A percentile compares a stretch with the other conserved stretches of the same genome.
Conservation (phyloP, 2,888 invertebrate species). For the Macropis europaea region DNA sequence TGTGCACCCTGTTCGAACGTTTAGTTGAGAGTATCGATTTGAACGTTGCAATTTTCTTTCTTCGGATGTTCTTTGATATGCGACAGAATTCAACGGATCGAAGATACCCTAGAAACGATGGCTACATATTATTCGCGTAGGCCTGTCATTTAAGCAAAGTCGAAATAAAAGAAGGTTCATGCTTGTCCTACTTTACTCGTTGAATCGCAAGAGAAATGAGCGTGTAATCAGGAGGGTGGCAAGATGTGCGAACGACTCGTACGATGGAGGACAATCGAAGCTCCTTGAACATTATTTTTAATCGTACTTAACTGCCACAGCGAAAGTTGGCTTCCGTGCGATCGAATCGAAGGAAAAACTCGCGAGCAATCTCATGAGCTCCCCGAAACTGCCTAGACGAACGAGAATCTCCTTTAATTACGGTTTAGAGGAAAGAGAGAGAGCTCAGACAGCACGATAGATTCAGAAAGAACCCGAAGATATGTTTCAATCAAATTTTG, state of each 20-base stretch:
- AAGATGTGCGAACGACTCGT: conserved; percentile 4
- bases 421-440: too few species aligned
- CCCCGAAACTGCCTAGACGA: not conserved
- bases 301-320: not conserved
- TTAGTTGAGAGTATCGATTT: too few species aligned
- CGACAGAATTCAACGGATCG: not conserved
- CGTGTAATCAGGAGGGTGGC: not conserved
- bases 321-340: not conserved
- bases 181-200: not conserved
- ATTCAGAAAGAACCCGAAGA: too few species aligned
- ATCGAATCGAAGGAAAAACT: conserved; percentile 1
- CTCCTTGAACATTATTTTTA: conserved; percentile 15
- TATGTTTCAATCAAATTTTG: too few species aligned
- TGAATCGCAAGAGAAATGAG: not conserved
- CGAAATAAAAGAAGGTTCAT: not conserved
- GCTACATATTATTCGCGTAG: conserved; percentile 25
- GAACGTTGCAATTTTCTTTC: not conserved
- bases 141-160: conserved; percentile 3
- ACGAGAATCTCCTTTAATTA: not conserved
- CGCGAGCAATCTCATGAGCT: not conserved
- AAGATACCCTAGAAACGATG: conserved; percentile 11
- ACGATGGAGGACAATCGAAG: conserved; percentile 18
- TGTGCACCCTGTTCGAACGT: not conserved
- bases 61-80: not conserved
- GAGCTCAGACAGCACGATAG: too few species aligned